Percentiles rank a stretch among this genome's conserved stretches.
These are phyloP conservation scores for Zeus faber DNA, from an alignment of 2,113 vertebrate species.

Conservation along the genomic window DNA sequence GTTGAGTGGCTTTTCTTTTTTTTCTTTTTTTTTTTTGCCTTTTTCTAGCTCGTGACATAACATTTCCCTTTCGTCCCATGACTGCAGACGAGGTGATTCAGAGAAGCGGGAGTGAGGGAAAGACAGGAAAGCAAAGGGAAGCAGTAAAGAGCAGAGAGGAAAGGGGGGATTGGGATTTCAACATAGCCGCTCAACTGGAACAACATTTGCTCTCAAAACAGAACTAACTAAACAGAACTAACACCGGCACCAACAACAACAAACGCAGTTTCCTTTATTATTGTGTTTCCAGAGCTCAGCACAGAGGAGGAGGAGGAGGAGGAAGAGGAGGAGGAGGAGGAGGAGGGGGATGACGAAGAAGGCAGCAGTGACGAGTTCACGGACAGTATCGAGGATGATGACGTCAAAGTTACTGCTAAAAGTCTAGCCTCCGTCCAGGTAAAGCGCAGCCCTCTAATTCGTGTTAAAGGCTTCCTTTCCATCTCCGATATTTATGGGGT, in stretches of 20 bases:
- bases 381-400: conserved; percentile 81
- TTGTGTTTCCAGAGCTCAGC: conserved; percentile 75
- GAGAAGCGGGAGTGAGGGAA: conserved; percentile 1
- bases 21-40: conserved; percentile 40
- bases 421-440: conserved; percentile 68
- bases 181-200: too few relatives aligned
- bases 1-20: too few relatives aligned
- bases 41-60: conserved; percentile 51
- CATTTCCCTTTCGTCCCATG: conserved; percentile 54
- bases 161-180: too few relatives aligned
- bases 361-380: conserved; percentile 77
- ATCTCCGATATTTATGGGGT: not conserved
- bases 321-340: conserved; percentile 63
- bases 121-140: conserved; percentile 20
- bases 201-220: too few relatives aligned
- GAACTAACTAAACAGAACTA: too few relatives aligned
- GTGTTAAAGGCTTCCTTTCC: not conserved
- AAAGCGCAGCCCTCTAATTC: not conserved
- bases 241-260: not conserved
- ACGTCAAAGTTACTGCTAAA: conserved; percentile 55
- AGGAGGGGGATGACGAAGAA: conserved; percentile 62
- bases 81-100: conserved; percentile 43
- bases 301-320: conserved; percentile 66
- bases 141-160: conserved; percentile 5
- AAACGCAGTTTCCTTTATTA: conserved; percentile 2